Percentiles rank a stretch among this genome's conserved stretches.
Evolutionary conservation across 2,888 invertebrate species (phyloP).

Genomic region (Nymphalis polychloros): DNA sequence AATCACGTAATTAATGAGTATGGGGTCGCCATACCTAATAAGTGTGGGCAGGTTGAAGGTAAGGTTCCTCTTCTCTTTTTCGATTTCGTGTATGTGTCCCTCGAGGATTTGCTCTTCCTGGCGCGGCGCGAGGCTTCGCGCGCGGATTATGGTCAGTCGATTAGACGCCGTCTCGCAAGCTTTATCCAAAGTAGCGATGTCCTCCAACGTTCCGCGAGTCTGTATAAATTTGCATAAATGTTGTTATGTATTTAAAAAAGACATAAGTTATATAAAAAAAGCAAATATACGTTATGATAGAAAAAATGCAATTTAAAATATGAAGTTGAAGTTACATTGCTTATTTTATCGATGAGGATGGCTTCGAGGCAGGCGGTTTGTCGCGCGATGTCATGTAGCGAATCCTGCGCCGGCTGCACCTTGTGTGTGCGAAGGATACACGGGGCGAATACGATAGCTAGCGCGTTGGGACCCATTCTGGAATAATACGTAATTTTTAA

Average conservation of each 20-base stretch:
- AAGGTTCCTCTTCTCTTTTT: constrained; percentile 90
- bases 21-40: constrained; percentile 68
- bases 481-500: neutral
- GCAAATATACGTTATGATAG: no score
- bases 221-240: constrained; percentile 64
- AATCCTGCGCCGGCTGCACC: constrained; percentile 93
- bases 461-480: constrained; percentile 93
- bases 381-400: constrained; percentile 92
- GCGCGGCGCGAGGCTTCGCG: constrained; percentile 68
- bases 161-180: constrained; percentile 93
- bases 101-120: constrained; percentile 89
- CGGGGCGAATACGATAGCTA: constrained; percentile 97
- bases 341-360: constrained; percentile 92
- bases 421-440: constrained; percentile 95
- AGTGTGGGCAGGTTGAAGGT: constrained; percentile 90
- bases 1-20: neutral
- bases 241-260: neutral
- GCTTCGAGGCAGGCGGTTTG: constrained; percentile 95
- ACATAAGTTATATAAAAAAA: no score
- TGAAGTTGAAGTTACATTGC: constrained; percentile 54
- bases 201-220: constrained; percentile 91
- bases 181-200: constrained; percentile 94
- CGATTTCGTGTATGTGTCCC: constrained; percentile 90
- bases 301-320: no score
- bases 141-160: constrained; percentile 87